A percentile compares a stretch with the other conserved stretches of the same genome.
These are phyloP conservation scores for Diachasma alloeum DNA, from an alignment of 1,140 invertebrate genomes.

Conservation along the genomic window DNA sequence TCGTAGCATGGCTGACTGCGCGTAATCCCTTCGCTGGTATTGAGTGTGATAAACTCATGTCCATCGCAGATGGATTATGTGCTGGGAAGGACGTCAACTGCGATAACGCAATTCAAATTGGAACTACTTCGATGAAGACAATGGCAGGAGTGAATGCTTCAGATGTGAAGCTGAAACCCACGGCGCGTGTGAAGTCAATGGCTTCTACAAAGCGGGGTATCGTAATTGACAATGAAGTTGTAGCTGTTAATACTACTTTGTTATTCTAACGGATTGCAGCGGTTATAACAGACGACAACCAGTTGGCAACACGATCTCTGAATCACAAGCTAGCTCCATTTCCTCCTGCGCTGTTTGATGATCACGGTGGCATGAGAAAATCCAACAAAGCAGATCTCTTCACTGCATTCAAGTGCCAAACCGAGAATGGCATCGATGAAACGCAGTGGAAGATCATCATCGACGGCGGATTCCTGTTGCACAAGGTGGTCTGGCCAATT, in stretches of 20 bases:
- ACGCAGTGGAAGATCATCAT: conserved; percentile 13
- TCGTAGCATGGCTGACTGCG: not conserved
- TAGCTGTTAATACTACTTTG: not conserved
- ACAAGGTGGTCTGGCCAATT: conserved; percentile 30
- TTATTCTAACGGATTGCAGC: conserved; percentile 51
- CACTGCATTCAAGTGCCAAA: conserved; percentile 38
- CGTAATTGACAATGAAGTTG: not conserved
- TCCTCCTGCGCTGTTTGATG: conserved; percentile 49
- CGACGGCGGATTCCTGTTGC: conserved; percentile 35
- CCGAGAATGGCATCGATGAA: not conserved
- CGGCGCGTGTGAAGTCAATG: not conserved
- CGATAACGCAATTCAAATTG: conserved; percentile 39
- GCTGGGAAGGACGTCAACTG: too few species aligned
- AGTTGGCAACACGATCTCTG: conserved; percentile 52
- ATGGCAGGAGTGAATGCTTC: not conserved
- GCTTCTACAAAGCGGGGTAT: not conserved
- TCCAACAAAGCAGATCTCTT: conserved; percentile 50
- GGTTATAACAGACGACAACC: conserved; percentile 32
- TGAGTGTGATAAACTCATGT: conserved; percentile 38
- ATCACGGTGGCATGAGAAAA: conserved; percentile 51
- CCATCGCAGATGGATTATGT: conserved; percentile 45
- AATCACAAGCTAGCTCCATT: too few species aligned
- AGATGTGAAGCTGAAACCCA: not conserved
- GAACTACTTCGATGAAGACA: conserved; percentile 32
- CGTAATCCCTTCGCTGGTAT: not conserved